These are phyloP conservation scores for Australoheros facetus DNA, from an alignment of 2,797 vertebrate genomes.

Conservation along the genomic window DNA sequence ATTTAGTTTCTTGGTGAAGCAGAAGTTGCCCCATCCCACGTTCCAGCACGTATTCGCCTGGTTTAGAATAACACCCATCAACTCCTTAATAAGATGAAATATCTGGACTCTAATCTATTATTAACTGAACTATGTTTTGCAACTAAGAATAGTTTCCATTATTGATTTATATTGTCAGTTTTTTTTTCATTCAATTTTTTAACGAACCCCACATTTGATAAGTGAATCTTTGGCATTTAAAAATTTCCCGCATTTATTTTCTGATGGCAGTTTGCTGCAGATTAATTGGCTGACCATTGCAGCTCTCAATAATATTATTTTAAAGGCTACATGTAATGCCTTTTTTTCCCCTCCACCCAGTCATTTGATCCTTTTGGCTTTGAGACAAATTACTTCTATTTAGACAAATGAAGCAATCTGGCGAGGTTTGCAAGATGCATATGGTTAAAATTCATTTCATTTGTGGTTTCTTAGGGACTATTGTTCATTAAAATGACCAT, in stretches of 20 bases:
- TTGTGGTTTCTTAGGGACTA: neutral
- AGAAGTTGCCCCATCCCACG: neutral
- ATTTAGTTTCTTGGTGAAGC: constrained; percentile 19
- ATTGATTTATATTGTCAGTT: too few species aligned
- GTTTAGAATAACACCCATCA: neutral
- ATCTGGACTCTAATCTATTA: neutral
- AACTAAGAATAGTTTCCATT: too few species aligned
- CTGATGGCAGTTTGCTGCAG: neutral
- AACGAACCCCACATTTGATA: neutral
- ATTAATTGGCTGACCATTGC: neutral
- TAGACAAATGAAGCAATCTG: neutral
- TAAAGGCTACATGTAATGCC: constrained; percentile 1
- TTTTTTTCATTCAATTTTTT: neutral
- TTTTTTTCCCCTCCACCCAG: neutral
- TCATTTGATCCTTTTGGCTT: neutral
- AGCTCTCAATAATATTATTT: neutral
- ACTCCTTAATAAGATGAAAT: neutral
- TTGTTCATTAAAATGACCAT: constrained; percentile 38
- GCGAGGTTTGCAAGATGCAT: neutral
- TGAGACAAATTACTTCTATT: neutral
- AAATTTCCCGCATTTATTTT: neutral
- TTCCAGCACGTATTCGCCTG: neutral
- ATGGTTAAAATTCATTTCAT: neutral
- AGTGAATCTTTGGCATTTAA: neutral
- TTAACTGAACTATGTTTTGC: too few species aligned